Base-by-base conservation (phyloP, 2,797 vertebrate species). In the Scomberomorus guttatus region DNA sequence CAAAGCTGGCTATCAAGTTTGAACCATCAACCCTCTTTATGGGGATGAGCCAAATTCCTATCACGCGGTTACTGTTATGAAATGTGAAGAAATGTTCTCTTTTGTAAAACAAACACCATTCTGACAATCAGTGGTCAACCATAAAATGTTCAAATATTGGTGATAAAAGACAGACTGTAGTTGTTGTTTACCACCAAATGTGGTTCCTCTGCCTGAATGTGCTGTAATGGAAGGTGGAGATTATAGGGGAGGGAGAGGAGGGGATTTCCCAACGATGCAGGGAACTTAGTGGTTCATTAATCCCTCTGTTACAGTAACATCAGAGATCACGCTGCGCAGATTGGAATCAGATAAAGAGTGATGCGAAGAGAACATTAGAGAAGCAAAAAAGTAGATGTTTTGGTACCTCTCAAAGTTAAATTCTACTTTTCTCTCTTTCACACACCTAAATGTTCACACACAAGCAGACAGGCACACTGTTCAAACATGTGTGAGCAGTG, bases 401-500 rank as follows among this genome's bases (percentile, higher is more conserved):
- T 64, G 17, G 66, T 66, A n/a, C 54, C 32, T 51, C 18, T n/a
- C 2, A 9, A 24, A 58, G 4, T 44, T 58, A 15, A 6, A 42
- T 5, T 11, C 17, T 34, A 20, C 29, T 57, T 7, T 25, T 37
- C 39, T 42, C 39, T 51, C 17, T 58, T 62, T 64, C 48, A 50
- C 81, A 55, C 44, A 58, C 66, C 20, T n/a, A 14, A 34, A 15
- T 22, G 2, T 68, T 66, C 75, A 22, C 61, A 67, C 68, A 64
- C 63, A 22, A 39, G 71, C 77, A 80, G 79, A 48, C 82, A 77
- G 80, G 62, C 85, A 42, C 58, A 62, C 82, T 74, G 82, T 82
- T 87, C 67, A 73, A 90, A 91, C 90, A 79, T 88, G 90, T 89
- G 90, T 67, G 82, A 87, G 87, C 90, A 78, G 87, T 70, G 85